Conservation (phyloP, 2,888 invertebrate species). For the Acholoe squamosa region DNA sequence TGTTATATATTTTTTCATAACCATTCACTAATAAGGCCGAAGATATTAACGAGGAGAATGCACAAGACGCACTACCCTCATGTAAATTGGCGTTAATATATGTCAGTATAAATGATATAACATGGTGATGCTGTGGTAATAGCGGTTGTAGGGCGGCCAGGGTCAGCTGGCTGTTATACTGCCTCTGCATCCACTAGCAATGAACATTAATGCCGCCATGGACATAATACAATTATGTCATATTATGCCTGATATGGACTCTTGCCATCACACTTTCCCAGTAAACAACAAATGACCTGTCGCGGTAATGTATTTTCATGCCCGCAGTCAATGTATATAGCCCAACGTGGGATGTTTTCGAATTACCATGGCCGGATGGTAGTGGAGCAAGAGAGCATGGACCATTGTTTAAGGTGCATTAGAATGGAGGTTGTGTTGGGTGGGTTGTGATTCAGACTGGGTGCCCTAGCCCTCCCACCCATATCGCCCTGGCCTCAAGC, state of each 20-base stretch:
- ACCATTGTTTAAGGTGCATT: conserved; percentile 25
- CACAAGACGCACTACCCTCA: neutral
- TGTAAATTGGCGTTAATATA: neutral
- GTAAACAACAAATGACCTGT: conserved; percentile 21
- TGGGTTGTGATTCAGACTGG: conserved; percentile 45
- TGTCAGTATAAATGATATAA: neutral
- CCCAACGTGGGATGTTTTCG: neutral
- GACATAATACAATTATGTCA: neutral
- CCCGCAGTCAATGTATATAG: neutral
- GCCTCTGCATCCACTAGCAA: neutral
- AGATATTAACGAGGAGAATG: neutral
- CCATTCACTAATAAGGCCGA: no score
- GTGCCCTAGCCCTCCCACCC: neutral
- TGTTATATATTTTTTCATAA: no score
- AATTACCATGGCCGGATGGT: neutral
- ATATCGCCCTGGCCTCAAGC: neutral
- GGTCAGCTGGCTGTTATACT: neutral
- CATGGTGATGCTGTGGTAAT: conserved; percentile 6
- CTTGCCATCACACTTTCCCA: neutral
- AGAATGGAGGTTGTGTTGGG: conserved; percentile 7
- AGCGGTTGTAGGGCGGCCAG: neutral
- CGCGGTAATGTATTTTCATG: neutral
- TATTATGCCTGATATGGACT: neutral
- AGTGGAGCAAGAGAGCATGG: neutral
- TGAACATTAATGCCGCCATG: neutral